A percentile compares a stretch with the other conserved stretches of the same genome.
Conservation (phyloP, 2,888 invertebrate genomes). For the Amblyjoppa proteus region DNA sequence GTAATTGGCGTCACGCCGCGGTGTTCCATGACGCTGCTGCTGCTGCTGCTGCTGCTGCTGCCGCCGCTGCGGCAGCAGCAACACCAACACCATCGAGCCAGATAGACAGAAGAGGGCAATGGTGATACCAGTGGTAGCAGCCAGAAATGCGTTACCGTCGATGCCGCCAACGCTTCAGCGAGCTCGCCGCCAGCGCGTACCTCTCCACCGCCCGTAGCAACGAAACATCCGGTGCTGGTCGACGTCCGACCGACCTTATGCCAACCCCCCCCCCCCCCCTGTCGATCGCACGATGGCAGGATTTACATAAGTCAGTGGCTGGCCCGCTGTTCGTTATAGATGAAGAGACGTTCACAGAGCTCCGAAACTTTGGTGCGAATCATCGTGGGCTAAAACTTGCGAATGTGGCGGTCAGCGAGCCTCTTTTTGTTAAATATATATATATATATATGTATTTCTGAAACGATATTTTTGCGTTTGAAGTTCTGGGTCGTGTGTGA, state of each 20-base stretch:
- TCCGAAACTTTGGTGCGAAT: not conserved
- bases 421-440: too few species aligned
- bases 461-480: too few species aligned
- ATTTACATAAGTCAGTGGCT: constrained; percentile 39
- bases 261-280: constrained; percentile 22
- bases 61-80: constrained; percentile 36
- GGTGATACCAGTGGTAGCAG: constrained; percentile 18
- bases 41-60: constrained; percentile 45
- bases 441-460: too few species aligned
- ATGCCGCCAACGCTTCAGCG: constrained; percentile 48
- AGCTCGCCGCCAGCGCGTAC: constrained; percentile 41
- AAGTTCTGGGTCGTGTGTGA: too few species aligned
- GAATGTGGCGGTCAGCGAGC: not conserved
- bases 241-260: constrained; percentile 19
- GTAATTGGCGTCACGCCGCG: constrained; percentile 78
- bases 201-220: constrained; percentile 29
- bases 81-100: constrained; percentile 37
- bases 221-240: constrained; percentile 31
- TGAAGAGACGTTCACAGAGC: not conserved
- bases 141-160: constrained; percentile 48
- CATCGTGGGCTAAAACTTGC: not conserved
- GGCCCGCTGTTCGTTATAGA: not conserved
- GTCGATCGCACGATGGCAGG: constrained; percentile 41
- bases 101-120: constrained; percentile 6
- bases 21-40: constrained; percentile 73